Conservation (phyloP, 2,113 vertebrate species). For the Sturnira hondurensis region DNA sequence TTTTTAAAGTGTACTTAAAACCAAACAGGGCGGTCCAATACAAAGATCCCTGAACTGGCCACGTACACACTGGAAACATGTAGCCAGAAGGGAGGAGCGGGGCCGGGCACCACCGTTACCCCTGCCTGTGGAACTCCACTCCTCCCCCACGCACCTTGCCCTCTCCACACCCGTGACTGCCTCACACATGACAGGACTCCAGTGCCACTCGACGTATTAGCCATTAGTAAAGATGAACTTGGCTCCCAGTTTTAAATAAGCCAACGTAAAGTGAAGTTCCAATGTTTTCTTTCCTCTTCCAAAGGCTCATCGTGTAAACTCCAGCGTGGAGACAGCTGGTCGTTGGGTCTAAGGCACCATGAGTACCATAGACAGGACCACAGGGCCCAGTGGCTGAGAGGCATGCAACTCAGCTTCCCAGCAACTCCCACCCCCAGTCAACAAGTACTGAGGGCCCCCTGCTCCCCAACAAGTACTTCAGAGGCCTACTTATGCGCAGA, state of each 20-base stretch:
- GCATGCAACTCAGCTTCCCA: background rate
- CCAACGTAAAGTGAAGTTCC: background rate
- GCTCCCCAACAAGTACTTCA: background rate
- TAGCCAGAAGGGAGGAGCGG: background rate
- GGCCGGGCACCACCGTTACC: no score
- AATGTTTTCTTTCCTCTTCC: background rate
- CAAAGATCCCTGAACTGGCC: background rate
- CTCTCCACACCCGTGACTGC: background rate
- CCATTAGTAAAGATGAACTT: background rate
- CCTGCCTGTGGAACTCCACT: background rate
- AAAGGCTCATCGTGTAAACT: background rate
- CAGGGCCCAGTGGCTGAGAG: accelerated
- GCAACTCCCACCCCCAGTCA: background rate
- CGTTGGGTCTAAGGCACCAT: accelerated
- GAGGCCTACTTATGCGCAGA: background rate
- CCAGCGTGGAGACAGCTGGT: background rate
- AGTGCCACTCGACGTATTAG: background rate
- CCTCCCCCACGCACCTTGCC: background rate
- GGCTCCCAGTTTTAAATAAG: background rate
- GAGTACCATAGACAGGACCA: background rate
- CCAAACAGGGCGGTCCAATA: background rate
- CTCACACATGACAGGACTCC: background rate
- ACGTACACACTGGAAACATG: background rate
- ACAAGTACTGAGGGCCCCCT: background rate
- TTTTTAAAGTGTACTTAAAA: constrained; percentile 9